Evolutionary conservation across 1,140 invertebrate species (phyloP), one percentile per base, ranked within the genome.

Genomic region (Drosophila truncata): DNA sequence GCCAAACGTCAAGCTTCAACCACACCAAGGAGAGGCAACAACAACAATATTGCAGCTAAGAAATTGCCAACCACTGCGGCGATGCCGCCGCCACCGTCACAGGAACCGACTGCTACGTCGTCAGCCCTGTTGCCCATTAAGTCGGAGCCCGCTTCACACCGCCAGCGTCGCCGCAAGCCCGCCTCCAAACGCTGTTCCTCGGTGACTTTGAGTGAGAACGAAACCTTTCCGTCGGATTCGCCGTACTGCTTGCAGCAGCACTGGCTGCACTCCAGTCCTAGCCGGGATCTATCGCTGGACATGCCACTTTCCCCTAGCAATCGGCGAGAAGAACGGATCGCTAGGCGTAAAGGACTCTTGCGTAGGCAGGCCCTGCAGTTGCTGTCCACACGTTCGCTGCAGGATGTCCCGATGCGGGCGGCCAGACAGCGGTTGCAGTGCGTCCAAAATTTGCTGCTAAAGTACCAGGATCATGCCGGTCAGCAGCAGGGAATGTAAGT

Each of bases 351-450:
- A 9, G 76, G 72, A 9, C 25, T 80, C 13, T 54, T 93, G 23
- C 78, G 82, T 5, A 78, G 91, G 0, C 92, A 93, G 44, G 92
- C 92, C 0, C 35, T 93, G 41, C 92, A 93, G 57, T n/a, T 91
- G 18, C 70, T 87, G 4, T 81, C 88, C 2, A 91, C 81, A 5
- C 69, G 81, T 4, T 69, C 88, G 18, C 42, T 92, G 27, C 88
- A 91, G 62, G 78, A 85, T 46, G 14, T 75, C 44, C 86, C 91
- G 2, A 62, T 92, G 66, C 63, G 76, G 33, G 73, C 78, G 23
- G 91, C 92, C 0, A 75, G 80, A 14, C 78, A 82, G 25, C 82
- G 92, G 0, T 25, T 93, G 41, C 62, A 90, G 25, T 80, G 83
- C 57, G 76, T 91, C 25, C 86, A 93, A 49, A 82, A 55, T 46